Evolutionary conservation across 2,888 invertebrate genomes (phyloP), one percentile per base, ranked within the genome.

Genomic region (Drosophila atroscutellata): DNA sequence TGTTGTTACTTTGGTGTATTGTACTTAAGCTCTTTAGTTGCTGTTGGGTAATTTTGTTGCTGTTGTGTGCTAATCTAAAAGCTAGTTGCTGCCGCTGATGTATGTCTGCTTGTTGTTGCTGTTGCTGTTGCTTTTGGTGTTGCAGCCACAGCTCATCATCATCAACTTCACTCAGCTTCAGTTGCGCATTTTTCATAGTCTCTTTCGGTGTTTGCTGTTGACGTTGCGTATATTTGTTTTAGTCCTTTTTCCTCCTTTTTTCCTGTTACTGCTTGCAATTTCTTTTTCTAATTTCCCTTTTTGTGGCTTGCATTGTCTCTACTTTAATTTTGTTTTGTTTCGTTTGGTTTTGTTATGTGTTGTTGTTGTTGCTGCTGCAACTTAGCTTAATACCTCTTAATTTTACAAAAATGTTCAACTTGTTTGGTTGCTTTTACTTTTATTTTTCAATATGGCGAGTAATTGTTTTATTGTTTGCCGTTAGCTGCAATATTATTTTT

Each of bases 171-270:
- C 72, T 80, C 71, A 80, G 83, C 89, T 86, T 90, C 90, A 83
- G 81, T 86, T 90, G 90, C 89, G 90, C 85, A 86, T 87, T 89
- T 90, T 89, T 90, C 87, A 89, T 89, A 86, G 89, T 90, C 89
- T 90, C 90, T 86, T 81, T 85, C 81, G 88, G 89, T 88, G 86
- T 83, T 90, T 84, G 70, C 84, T 84, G 85, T 81, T 84, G 73
- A 72, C 83, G 84, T 75, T 74, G 84, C 81, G 81, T 89, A 77
- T 86, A 81, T 79, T 67, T 76, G 24, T 26, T 50, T 50, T 64
- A 56, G 50, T 62, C 24, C 42, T 20, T 51, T 62, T 42, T 56
- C 30, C 62, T 73, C 57, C 66, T 49, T 28, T 66, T 37, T 37
- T 52, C 15, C 50, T 39, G 20, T 61, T 62, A 49, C 52, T 80